Percentiles rank a stretch among this genome's conserved stretches.
Conservation (phyloP, 2,113 vertebrate genomes). For the Corythoichthys haematopterus region DNA sequence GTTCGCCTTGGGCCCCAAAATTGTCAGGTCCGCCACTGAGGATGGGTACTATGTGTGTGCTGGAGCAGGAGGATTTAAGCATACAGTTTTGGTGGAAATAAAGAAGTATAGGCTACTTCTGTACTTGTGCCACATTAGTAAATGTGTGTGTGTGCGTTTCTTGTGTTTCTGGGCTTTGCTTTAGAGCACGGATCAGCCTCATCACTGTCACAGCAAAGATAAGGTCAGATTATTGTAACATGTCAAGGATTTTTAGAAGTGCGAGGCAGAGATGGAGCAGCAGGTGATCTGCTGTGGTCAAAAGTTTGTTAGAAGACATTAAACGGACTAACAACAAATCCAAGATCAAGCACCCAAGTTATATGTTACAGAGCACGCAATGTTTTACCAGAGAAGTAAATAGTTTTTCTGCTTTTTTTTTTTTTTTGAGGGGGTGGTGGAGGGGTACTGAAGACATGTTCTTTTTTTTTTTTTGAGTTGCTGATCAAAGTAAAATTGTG, state of each 20-base stretch:
- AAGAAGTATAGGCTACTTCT: too few species aligned
- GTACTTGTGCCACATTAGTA: too few species aligned
- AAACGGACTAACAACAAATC: constrained; percentile 2
- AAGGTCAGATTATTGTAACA: constrained; percentile 5
- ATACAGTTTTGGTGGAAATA: too few species aligned
- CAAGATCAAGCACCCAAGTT: background rate
- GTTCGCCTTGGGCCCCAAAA: too few species aligned
- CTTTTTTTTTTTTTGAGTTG: background rate
- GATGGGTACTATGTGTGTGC: too few species aligned
- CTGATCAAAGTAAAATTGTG: background rate
- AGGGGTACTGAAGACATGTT: background rate
- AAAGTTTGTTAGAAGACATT: constrained; percentile 1
- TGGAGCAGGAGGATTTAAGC: too few species aligned
- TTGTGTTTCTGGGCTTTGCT: constrained; percentile 4
- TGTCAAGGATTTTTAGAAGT: constrained; percentile 9
- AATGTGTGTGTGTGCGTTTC: background rate
- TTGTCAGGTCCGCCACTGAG: too few species aligned
- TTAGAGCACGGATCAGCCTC: constrained; percentile 1
- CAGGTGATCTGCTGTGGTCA: background rate
- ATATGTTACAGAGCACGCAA: background rate
- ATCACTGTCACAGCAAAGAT: background rate
- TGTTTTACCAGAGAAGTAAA: background rate
- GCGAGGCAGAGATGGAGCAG: background rate
- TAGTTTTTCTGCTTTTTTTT: background rate
- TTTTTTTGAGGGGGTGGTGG: background rate